Evolutionary conservation across 2,888 invertebrate genomes (phyloP), one percentile per base, ranked within the genome.

Genomic region (Sarcophaga caerulescens): DNA sequence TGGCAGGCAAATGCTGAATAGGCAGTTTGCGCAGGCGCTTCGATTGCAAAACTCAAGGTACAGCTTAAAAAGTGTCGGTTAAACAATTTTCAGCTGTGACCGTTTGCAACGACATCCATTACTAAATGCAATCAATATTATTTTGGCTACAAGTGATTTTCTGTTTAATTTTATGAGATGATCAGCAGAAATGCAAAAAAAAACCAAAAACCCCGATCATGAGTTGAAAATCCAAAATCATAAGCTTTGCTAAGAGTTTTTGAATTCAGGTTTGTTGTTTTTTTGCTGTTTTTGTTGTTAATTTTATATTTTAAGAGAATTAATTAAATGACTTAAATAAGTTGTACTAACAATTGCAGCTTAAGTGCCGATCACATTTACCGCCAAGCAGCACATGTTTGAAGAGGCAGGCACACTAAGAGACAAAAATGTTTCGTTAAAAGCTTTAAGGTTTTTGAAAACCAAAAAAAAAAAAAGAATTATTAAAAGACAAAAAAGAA

Each of bases 311-410:
- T 62, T 19, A 71, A 82, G 77, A 65, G 73, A 77, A 87, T 87
- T 85, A 87, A 87, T 83, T 87, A 85, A 85, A 85, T 83, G 81
- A 57, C 83, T 89, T 89, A 90, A 90, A 87, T 90, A 89, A 90
- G 91, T 90, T 89, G 90, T 90, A 90, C 88, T 88, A 88, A 89
- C 90, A 89, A 90, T 89, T 90, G 89, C 80, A 86, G 89, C 88
- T 89, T 88, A 89, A 89, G 89, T 89, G 89, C 89, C 90, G 90
- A 89, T 89, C 89, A 89, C 87, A 86, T 77, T 81, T 85, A 69
- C 69, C 71, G 57, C 52, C 68, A 77, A 74, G 77, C 81, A 74
- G 77, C 81, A 81, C 65, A 86, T 81, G 68, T 83, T 74, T 68
- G 69, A 59, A 60, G 60, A 77, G 57, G 21, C 21, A 77, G 57